Evolutionary conservation across 1,140 invertebrate species (phyloP), one percentile per base, ranked within the genome.

Genomic region (Drosophila sturtevanti): DNA sequence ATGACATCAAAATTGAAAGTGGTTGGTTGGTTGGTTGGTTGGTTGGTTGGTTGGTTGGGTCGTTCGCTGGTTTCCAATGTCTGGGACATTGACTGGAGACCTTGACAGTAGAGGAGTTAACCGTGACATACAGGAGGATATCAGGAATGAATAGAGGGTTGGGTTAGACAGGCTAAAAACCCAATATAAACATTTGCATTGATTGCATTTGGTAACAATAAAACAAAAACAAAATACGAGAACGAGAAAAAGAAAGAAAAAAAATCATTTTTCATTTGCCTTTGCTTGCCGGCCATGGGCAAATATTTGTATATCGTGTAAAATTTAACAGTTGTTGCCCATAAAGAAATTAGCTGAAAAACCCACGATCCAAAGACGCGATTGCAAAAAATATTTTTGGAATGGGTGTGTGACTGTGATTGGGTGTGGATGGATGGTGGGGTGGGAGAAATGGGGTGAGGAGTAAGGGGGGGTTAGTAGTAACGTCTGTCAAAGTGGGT

Each of bases 1-100:
- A 87, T 89, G 78, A 65, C 82, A 68, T 87, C 82, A 89, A 87
- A 87, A 87, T 89, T 68, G 82, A 87, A 87, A 87, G 84, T 87
- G 84, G 74, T 76, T 76, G 62, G 37, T 58, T 62, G 62, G 69
- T 61, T 68, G 27, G 4, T 68, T 73, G 48, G 70, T 65, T 4
- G 38, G 34, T 10, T 35, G 34, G 34, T 10, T 5, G 34, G 34
- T 9, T 34, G 6, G 35, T 37, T 6, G 41, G 16, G 41, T 48
- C 5, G 27, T 6, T 31, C 4, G 27, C 27, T 31, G n/a, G n/a
- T n/a, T n/a, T n/a, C 7, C 27, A 31, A 80, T 79, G 81, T 74
- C 77, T 55, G 81, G 72, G 65, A 85, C 78, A 67, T 74, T 79
- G 72, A 79, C 76, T 48, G 41, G 41, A 10, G 38, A 41, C 38